Percentiles rank a stretch among this genome's conserved stretches.
These are phyloP conservation scores for Synodontis membranacea DNA, from an alignment of 2,113 vertebrate genomes.

Conservation along the genomic window DNA sequence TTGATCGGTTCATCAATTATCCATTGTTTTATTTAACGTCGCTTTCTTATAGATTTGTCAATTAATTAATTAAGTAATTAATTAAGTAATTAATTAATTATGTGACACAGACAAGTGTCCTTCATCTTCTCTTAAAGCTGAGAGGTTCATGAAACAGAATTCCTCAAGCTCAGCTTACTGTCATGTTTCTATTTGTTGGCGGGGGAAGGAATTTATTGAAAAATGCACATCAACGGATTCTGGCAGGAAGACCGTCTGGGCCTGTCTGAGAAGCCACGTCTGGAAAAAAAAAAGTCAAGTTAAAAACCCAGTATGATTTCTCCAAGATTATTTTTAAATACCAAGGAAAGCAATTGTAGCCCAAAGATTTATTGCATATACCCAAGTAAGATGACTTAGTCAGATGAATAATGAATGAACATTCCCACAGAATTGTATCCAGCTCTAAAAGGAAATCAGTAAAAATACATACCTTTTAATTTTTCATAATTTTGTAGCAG, in stretches of 20 bases:
- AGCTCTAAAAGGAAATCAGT: background rate
- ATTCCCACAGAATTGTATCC: background rate
- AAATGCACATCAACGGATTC: background rate
- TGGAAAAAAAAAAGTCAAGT: background rate
- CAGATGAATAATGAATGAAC: background rate
- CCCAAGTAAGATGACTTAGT: background rate
- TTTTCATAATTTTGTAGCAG: background rate
- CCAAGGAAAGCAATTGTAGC: background rate
- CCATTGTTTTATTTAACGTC: background rate
- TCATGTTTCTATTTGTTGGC: conserved; percentile 37
- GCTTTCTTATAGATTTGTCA: background rate
- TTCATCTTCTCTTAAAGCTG: background rate
- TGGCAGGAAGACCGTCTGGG: conserved; percentile 40
- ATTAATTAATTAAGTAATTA: background rate
- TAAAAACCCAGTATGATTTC: background rate
- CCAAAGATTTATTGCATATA: background rate
- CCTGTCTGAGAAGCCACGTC: conserved; percentile 34
- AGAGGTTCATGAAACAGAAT: background rate
- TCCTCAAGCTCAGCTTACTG: conserved; percentile 20
- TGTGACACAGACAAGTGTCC: background rate
- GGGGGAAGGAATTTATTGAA: conserved; percentile 32
- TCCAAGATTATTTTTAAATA: background rate
- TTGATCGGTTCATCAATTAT: background rate
- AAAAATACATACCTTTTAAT: background rate
- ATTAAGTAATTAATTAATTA: background rate